Evolutionary conservation across 2,113 vertebrate genomes (phyloP).

Genomic region (Sialia sialis): DNA sequence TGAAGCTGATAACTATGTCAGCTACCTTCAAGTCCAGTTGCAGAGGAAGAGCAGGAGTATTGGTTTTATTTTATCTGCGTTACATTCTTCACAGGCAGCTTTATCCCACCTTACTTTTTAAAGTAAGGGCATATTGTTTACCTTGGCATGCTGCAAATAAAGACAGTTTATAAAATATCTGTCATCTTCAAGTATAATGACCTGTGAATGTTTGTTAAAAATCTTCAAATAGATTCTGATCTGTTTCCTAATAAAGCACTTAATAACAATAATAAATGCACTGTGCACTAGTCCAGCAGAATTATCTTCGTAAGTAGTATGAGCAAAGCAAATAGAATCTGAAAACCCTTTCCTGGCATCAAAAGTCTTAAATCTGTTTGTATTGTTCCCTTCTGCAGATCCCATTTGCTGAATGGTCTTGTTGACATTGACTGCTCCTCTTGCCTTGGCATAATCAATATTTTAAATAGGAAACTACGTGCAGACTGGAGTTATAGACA

Average conservation of each 20-base stretch:
- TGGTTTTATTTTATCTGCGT: background rate
- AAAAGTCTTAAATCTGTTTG: conserved; percentile 68
- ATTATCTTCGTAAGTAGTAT: conserved; percentile 68
- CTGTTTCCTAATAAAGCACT: conserved; percentile 33
- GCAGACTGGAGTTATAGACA: conserved; percentile 9
- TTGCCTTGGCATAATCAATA: conserved; percentile 60
- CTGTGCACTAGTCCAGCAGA: conserved; percentile 2
- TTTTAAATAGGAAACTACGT: conserved; percentile 65
- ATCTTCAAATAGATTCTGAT: conserved; percentile 58
- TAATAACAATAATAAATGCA: conserved; percentile 52
- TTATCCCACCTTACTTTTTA: conserved; percentile 3
- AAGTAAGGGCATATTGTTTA: background rate
- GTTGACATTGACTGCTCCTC: conserved; percentile 56
- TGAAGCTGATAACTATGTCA: background rate
- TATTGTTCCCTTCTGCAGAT: conserved; percentile 53
- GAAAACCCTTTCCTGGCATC: conserved; percentile 20
- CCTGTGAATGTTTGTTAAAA: conserved; percentile 21
- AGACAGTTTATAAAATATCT: conserved; percentile 30
- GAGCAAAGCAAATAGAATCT: conserved; percentile 59
- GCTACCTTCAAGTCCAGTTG: background rate
- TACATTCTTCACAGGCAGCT: background rate
- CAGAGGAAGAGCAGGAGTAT: background rate
- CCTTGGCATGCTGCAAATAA: background rate
- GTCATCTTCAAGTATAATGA: conserved; percentile 52
- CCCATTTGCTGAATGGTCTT: conserved; percentile 31